These are phyloP conservation scores for Anguilla pacifica DNA, from an alignment of 2,797 vertebrate genomes.

Conservation along the genomic window DNA sequence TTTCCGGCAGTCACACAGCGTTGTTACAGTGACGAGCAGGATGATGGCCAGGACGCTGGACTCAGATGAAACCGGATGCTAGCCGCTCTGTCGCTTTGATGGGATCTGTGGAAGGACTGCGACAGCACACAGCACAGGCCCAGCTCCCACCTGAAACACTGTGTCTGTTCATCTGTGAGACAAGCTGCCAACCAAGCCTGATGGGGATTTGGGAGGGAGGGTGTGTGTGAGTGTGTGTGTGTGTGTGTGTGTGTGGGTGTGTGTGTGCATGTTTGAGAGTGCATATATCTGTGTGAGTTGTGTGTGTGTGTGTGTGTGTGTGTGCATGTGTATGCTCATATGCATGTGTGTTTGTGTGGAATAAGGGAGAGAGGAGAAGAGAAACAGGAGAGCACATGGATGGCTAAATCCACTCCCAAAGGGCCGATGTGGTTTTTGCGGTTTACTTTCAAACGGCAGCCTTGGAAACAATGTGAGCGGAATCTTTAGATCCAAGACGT, in stretches of 20 bases:
- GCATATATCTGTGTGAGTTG: neutral
- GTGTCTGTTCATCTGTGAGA: neutral
- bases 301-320: neutral
- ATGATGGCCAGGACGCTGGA: neutral
- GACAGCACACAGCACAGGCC: neutral
- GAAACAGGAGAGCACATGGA: neutral
- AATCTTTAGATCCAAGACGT: neutral
- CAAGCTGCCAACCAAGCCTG: neutral
- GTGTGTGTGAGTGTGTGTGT: neutral
- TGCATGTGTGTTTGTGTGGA: neutral
- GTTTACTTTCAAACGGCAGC: neutral
- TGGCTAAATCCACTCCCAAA: neutral
- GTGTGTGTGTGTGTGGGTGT: neutral
- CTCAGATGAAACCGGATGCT: neutral
- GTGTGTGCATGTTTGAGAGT: neutral
- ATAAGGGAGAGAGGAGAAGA: neutral
- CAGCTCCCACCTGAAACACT: neutral
- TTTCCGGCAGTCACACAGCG: neutral
- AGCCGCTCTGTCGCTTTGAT: neutral
- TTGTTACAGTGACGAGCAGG: neutral
- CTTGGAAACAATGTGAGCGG: neutral
- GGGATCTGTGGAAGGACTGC: neutral
- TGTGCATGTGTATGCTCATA: neutral
- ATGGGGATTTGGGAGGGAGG: neutral
- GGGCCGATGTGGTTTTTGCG: neutral